These are phyloP conservation scores for Drosophila eohydei DNA, from an alignment of 2,888 invertebrate genomes.

Conservation along the genomic window DNA sequence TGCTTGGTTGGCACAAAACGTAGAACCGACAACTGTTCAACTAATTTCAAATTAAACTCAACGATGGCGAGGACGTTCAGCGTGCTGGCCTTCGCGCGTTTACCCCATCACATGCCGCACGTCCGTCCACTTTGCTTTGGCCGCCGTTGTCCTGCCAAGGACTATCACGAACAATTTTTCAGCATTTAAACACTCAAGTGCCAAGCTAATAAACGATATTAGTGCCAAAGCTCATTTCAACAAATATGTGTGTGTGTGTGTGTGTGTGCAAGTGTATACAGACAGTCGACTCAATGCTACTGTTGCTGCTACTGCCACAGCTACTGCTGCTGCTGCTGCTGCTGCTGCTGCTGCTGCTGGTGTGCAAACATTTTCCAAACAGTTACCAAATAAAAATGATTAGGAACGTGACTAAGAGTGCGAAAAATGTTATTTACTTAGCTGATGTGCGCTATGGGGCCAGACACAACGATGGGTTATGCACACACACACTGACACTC, in stretches of 20 bases:
- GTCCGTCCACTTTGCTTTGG: slow-evolving; percentile 12
- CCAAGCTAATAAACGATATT: slow-evolving; percentile 76
- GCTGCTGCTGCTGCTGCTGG: slow-evolving; percentile 39
- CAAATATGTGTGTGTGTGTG: slow-evolving; percentile 49
- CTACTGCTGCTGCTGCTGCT: slow-evolving; percentile 6
- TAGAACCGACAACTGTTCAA: slow-evolving; percentile 66
- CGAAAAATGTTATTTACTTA: slow-evolving; percentile 78
- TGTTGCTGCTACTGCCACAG: slow-evolving; percentile 4
- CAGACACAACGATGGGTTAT: slow-evolving; percentile 58
- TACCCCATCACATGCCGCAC: neutral
- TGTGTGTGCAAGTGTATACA: slow-evolving; percentile 20
- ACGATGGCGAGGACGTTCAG: slow-evolving; percentile 48
- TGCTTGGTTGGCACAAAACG: slow-evolving; percentile 61
- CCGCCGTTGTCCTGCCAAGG: slow-evolving; percentile 47
- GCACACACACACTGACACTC: slow-evolving; percentile 28
- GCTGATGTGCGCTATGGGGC: slow-evolving; percentile 69
- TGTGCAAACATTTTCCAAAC: slow-evolving; percentile 77
- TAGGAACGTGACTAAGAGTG: slow-evolving; percentile 84
- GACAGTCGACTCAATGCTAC: slow-evolving; percentile 12
- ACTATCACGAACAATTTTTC: slow-evolving; percentile 74
- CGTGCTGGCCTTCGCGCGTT: slow-evolving; percentile 5
- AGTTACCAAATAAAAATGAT: slow-evolving; percentile 83
- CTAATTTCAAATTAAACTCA: slow-evolving; percentile 73
- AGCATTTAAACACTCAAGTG: slow-evolving; percentile 77
- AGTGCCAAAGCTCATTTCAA: slow-evolving; percentile 73